Evolutionary conservation across 2,888 invertebrate species (phyloP).

Genomic region (Hipparchia semele): DNA sequence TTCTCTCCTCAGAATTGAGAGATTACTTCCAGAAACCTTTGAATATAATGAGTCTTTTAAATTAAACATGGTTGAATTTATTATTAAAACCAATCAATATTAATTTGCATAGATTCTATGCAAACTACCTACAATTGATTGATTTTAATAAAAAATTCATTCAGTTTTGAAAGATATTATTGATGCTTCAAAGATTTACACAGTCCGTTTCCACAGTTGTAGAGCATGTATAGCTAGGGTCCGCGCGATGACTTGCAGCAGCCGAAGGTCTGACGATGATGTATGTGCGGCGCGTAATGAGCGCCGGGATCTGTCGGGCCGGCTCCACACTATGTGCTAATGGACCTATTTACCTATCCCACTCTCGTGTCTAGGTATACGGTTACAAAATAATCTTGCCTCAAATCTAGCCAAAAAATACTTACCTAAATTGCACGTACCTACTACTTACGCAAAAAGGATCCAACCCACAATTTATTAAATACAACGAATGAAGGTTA

Average conservation of each 20-base stretch:
- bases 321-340: slow-evolving; percentile 18
- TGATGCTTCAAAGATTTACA: neutral
- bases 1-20: no score
- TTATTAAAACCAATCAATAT: no score
- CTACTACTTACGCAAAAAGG: no score
- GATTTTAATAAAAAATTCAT: neutral
- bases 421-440: neutral
- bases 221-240: slow-evolving; percentile 29
- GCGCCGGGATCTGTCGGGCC: slow-evolving; percentile 42
- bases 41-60: no score
- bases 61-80: no score
- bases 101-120: no score
- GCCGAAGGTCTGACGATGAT: slow-evolving; percentile 49
- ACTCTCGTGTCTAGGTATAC: neutral
- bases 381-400: neutral
- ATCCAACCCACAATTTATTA: no score
- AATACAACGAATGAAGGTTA: no score
- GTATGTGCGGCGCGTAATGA: slow-evolving; percentile 50
- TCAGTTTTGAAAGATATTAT: neutral
- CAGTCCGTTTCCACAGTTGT: slow-evolving; percentile 47
- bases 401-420: neutral
- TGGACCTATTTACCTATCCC: slow-evolving; percentile 23
- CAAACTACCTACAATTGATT: no score
- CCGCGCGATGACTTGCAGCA: slow-evolving; percentile 47
- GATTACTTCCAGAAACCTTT: no score